Evolutionary conservation across 2,113 vertebrate species (phyloP).

Genomic region (Trematocara marginatum): DNA sequence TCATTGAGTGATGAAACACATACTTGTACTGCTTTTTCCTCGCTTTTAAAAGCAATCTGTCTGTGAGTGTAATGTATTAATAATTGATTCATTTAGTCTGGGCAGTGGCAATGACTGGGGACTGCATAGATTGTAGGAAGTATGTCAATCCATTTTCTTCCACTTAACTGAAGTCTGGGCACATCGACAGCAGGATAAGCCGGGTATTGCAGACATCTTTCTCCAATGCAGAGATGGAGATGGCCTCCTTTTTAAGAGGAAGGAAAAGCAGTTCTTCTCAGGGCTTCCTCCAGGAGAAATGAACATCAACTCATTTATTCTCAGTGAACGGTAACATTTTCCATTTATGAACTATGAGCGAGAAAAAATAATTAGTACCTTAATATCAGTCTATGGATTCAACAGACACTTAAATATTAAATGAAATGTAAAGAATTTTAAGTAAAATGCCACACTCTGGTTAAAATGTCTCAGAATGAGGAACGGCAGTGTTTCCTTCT

Average conservation of each 20-base stretch:
- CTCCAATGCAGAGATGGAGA: not conserved
- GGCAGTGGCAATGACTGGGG: not conserved
- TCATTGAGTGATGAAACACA: not conserved
- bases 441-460: not conserved
- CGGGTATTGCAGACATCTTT: not conserved
- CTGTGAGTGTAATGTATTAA: not conserved
- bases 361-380: not conserved
- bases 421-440: not conserved
- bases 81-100: not conserved
- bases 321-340: not conserved
- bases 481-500: not conserved
- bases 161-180: not conserved
- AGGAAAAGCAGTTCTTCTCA: not conserved
- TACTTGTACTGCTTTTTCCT: not conserved
- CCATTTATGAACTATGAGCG: accelerated
- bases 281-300: not conserved
- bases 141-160: not conserved
- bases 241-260: not conserved
- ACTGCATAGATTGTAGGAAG: not conserved
- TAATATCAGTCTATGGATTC: not conserved
- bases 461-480: not conserved
- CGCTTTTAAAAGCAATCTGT: not conserved
- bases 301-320: not conserved
- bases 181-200: not conserved
- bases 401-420: not conserved